Percentiles rank a stretch among this genome's conserved stretches.
Evolutionary conservation across 2,888 invertebrate species (phyloP).

Genomic region (Adelphocoris suturalis): DNA sequence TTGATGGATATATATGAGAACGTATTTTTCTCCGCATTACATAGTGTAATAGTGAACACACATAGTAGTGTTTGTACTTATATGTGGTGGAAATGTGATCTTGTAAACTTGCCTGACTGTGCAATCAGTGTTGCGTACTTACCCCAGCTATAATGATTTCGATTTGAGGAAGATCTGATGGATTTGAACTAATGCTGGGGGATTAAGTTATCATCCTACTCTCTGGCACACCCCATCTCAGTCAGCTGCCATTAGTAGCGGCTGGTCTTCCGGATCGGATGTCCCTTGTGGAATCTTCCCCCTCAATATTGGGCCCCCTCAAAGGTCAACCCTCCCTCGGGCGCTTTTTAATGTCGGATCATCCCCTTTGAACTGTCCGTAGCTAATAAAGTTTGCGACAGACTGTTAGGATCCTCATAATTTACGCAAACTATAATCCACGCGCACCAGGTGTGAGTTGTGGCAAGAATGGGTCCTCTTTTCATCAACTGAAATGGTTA

Average conservation of each 20-base stretch:
- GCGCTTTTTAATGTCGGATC: neutral
- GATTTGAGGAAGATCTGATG: too few species aligned
- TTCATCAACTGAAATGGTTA: too few species aligned
- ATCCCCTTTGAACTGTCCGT: neutral
- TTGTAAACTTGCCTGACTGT: too few species aligned
- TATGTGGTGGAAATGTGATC: too few species aligned
- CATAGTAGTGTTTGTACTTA: too few species aligned
- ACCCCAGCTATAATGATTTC: too few species aligned
- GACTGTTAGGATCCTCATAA: neutral
- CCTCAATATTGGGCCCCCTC: neutral
- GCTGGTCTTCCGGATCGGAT: slow-evolving; percentile 1
- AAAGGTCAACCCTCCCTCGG: neutral
- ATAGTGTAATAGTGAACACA: too few species aligned
- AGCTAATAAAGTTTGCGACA: neutral
- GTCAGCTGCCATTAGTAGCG: neutral
- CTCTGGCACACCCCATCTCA: neutral
- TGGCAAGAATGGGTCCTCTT: neutral
- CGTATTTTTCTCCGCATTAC: too few species aligned
- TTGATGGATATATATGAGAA: too few species aligned
- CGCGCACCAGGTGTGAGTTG: neutral
- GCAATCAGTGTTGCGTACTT: too few species aligned
- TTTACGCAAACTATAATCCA: neutral
- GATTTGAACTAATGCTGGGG: neutral
- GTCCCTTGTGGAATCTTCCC: neutral
- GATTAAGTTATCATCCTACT: neutral